Evolutionary conservation across 2,888 invertebrate species (phyloP), one percentile per base, ranked within the genome.

Genomic region (Glyphotaelius pellucidus): DNA sequence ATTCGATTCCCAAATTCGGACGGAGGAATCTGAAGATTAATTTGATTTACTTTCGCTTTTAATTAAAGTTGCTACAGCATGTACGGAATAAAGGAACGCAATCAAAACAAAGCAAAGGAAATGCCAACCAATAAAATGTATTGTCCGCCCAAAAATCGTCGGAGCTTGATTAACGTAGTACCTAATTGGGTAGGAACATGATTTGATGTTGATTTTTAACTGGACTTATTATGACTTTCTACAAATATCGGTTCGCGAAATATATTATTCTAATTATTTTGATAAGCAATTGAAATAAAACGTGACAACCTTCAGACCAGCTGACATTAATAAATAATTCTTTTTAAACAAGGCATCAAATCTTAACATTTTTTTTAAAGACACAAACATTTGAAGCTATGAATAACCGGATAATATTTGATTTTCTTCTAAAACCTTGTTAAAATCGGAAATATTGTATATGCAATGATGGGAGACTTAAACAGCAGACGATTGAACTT

Each of bases 41-140:
- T 83, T 83, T 83, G 35, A 83, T 83, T 83, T 83, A 83, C 25
- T 83, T 35, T 83, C 35, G 32, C 35, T 25, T 83, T 83, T 83
- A 83, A 83, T 83, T 35, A 35, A 83, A 38, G 35, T 67, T 67
- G 7, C 67, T 67, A 7, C 25, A 4, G 67, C 67, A 67, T 25
- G 67, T 25, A 67, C 25, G 3, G 67, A 67, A 67, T 67, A 67
- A 67, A 67, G 25, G 67, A 67, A 67, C 67, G 67, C 67, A 67
- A 67, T 67, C 25, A 67, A 25, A 67, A 67, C 67, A 67, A 67
- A 67, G 5, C 25, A 67, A 67, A 67, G 67, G 67, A 67, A 25
- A 25, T 25, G 25, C 19, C 67, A 67, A 67, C 25, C 4, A 67
- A 19, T 67, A 67, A 25, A 67, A 67, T 52, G 52, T 3, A 52